Percentiles rank a stretch among this genome's conserved stretches.
These are phyloP conservation scores for Haliaeetus leucogaster DNA, from an alignment of 2,113 vertebrate genomes.

Conservation along the genomic window DNA sequence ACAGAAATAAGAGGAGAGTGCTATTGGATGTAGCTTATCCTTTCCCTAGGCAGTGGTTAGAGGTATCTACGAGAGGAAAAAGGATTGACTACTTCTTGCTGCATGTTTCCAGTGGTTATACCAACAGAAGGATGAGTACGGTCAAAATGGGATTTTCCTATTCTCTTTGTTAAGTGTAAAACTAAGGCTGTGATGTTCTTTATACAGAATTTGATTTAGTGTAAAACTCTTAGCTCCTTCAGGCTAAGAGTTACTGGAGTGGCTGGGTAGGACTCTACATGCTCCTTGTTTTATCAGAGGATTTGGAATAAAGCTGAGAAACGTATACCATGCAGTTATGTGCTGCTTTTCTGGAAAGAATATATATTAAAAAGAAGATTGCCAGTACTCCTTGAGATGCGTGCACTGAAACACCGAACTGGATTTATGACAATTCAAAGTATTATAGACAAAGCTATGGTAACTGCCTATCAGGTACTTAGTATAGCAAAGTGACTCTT, in stretches of 20 bases:
- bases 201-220: not conserved
- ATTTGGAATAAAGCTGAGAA: not conserved
- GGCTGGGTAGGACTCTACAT: not conserved
- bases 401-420: not conserved
- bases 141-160: slow-evolving; percentile 46
- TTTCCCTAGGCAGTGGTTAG: slow-evolving; percentile 33
- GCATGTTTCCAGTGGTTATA: not conserved
- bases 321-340: not conserved
- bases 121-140: not conserved
- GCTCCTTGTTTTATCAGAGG: not conserved
- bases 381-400: not conserved
- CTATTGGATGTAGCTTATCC: slow-evolving; percentile 12
- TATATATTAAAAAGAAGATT: not conserved
- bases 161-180: not conserved
- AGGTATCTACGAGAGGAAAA: not conserved
- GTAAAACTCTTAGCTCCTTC: not conserved
- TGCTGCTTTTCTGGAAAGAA: not conserved
- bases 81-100: not conserved
- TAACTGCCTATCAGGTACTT: not conserved
- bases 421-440: not conserved
- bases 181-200: not conserved
- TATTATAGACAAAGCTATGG: not conserved
- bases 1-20: not conserved
- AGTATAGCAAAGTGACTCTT: not conserved
- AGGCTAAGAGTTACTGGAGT: not conserved